Evolutionary conservation across 30 jellyfish, hydroid and myxozoan species (phyloP), one percentile per base, ranked within the genome.

Genomic region (Hydractinia symbiolongicarpus): DNA sequence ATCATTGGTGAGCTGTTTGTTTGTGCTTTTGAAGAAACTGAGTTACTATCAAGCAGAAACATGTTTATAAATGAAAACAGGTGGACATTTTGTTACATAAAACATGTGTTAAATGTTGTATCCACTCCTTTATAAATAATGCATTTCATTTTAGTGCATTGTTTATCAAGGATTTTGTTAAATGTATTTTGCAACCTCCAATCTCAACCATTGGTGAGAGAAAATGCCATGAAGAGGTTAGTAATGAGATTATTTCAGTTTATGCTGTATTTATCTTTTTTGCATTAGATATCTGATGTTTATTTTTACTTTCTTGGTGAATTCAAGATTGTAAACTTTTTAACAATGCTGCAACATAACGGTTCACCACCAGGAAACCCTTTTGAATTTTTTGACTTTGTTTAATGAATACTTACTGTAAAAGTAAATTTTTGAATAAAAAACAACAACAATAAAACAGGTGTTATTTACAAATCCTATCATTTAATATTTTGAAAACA

Each of bases 1-100:
- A 55, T 74, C 44, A 49, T 74, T 30, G 83, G 40, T 9, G 83
- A 74, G n/a, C 54, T 74, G 20, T 50, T 74, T 20, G 61, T 58
- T 50, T 19, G 69, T 13, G 61, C 19, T 11, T 74, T 74, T 4
- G 50, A 74, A 74, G 83, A 67, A 50, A 50, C 83, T 50, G 83
- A 74, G 83, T 50, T 58, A 55, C 21, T 74, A 15, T 50, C 74
- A 13, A 74, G 61, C 21, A 55, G 83, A n/a, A 74, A 74, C 54
- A 53, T 58, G 9, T 74, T 74, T 10, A 1, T 74, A 9, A 74
- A 74, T 50, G 83, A 74, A 50, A 53, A 52, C 2, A 40, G 81
- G 64, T 72, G 1, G 19, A 60, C 19, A 16, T 60, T 16, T 60
- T 60, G n/a, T 60, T 16, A 16, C 2, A 13, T 0, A 15, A 60